Evolutionary conservation across 2,888 invertebrate species (phyloP).

Genomic region (Aricia artaxerxes): DNA sequence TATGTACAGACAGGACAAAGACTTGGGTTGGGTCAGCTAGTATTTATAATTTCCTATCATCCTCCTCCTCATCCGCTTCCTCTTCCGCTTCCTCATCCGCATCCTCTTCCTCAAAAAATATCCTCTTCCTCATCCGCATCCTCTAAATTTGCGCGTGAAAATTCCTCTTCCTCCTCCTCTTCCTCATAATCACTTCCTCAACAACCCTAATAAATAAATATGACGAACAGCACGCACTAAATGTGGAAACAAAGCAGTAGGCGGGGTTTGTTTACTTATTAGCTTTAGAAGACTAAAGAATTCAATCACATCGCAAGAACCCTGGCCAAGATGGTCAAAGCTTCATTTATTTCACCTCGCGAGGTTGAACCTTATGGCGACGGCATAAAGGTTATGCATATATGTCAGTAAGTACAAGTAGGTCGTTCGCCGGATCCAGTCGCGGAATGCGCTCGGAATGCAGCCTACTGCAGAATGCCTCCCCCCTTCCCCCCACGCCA

Average conservation of each 20-base stretch:
- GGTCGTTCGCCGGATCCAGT: conserved; percentile 49
- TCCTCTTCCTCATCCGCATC: no score
- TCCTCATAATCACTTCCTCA: no score
- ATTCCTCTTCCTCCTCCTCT: no score
- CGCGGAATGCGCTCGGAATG: conserved; percentile 68
- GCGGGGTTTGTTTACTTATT: conserved; percentile 2
- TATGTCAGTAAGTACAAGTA: conserved; percentile 42
- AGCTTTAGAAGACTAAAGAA: neutral
- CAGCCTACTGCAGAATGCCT: conserved; percentile 56
- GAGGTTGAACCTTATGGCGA: neutral
- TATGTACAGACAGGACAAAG: no score
- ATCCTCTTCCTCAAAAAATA: no score
- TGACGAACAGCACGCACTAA: neutral
- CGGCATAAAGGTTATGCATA: neutral
- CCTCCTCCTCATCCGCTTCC: no score
- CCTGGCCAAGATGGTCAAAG: neutral
- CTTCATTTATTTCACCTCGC: neutral
- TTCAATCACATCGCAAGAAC: conserved; percentile 1
- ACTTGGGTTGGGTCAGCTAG: no score
- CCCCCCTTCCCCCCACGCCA: conserved; percentile 47
- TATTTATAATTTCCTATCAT: no score
- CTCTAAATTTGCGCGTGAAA: no score
- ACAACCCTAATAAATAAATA: neutral
- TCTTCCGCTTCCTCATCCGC: no score
- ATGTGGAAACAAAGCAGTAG: neutral